These are phyloP conservation scores for Lineus longissimus DNA, from an alignment of 1,140 invertebrate genomes.

Conservation along the genomic window DNA sequence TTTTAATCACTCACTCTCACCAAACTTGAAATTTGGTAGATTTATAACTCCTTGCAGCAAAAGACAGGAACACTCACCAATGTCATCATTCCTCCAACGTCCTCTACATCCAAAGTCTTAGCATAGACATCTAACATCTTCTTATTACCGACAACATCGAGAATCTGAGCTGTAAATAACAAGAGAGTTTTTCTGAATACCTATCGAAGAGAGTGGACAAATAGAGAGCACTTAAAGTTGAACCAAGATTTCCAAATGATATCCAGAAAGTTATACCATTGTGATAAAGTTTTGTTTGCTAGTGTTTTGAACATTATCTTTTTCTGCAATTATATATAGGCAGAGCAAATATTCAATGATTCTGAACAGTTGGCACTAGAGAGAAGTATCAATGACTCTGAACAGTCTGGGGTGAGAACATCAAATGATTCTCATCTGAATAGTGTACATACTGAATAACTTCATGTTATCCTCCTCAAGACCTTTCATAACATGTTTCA, in stretches of 20 bases:
- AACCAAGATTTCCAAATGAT: neutral
- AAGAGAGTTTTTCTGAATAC: constrained; percentile 15
- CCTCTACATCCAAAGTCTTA: constrained; percentile 75
- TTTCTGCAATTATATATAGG: too few species aligned
- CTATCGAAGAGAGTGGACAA: neutral
- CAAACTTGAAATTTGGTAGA: neutral
- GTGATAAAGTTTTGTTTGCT: too few species aligned
- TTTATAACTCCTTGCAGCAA: neutral
- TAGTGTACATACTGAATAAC: neutral
- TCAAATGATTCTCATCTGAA: neutral
- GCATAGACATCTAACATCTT: constrained; percentile 72
- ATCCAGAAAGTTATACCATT: too few species aligned
- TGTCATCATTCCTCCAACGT: constrained; percentile 76
- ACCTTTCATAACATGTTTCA: constrained; percentile 23
- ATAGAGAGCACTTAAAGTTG: neutral
- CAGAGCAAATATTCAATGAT: too few species aligned
- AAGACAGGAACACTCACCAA: constrained; percentile 57
- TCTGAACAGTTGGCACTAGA: too few species aligned
- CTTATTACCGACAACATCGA: constrained; percentile 68
- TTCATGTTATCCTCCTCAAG: constrained; percentile 29
- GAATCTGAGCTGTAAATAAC: constrained; percentile 64
- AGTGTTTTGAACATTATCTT: too few species aligned
- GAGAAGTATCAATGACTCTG: too few species aligned
- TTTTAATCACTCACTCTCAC: too few species aligned
- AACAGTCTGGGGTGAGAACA: neutral